phyloP scores from a whole-genome alignment of 2,888 invertebrate genomes.

The Copidosoma aretas region DNA sequence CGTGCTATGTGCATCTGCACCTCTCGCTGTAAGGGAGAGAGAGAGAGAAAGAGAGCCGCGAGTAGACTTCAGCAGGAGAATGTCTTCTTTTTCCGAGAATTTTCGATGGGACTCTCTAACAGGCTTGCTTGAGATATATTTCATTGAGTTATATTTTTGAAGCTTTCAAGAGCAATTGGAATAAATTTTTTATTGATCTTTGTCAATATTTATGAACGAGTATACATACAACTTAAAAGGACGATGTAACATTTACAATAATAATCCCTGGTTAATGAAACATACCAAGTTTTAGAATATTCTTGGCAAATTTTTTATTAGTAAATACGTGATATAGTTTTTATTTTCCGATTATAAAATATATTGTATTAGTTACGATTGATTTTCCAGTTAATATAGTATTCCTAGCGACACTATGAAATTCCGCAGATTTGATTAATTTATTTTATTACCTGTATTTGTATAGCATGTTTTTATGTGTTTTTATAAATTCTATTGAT shows the following conservation, averaged over 20 bases:
- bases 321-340: background rate
- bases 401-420: too few relatives aligned
- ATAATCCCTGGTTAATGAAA: conserved; percentile 8
- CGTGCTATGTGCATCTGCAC: conserved; percentile 12
- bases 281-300: background rate
- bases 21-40: background rate
- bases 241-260: conserved; percentile 18
- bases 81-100: conserved; percentile 29
- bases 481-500: background rate
- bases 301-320: background rate
- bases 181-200: conserved; percentile 14
- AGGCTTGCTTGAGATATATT: conserved; percentile 18
- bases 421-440: too few relatives aligned
- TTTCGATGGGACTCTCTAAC: conserved; percentile 17
- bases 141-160: conserved; percentile 24
- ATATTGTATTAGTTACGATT: too few relatives aligned
- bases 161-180: conserved; percentile 1
- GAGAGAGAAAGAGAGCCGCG: conserved; percentile 10
- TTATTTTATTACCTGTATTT: too few relatives aligned
- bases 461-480: too few relatives aligned
- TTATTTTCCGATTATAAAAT: conserved; percentile 1
- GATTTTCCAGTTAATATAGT: too few relatives aligned
- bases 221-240: background rate
- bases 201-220: conserved; percentile 8
- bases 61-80: conserved; percentile 14